Base-by-base conservation (phyloP, 2,888 invertebrate species). In the Antheraea yamamai region DNA sequence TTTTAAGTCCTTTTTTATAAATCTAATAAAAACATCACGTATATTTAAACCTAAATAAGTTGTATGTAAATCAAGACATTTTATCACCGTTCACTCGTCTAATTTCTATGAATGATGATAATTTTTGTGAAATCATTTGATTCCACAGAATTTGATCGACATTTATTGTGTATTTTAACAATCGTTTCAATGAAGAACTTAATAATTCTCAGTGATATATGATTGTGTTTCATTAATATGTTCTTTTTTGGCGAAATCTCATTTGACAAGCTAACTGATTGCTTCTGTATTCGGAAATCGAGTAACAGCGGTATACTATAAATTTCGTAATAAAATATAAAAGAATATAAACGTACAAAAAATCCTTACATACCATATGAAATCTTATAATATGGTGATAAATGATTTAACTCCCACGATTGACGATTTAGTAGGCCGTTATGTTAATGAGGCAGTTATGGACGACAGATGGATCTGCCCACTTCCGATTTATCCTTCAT, bases 221-320 rank as follows among this genome's bases (percentile, higher is more conserved):
- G 18, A 7, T 6, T 66, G 78, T 79, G 83, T 83, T 82, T 84
- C 85, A 83, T 77, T 79, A 79, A 79, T 82, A 39, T 82, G 75
- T 73, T 80, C 81, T 52, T 80, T 86, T 89, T 86, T 87, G 87
- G 88, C 73, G 74, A 85, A 81, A 84, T 75, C 80, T 85, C 84
- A 84, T 87, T 47, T 85, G 82, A 85, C 83, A 75, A 79, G 79
- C 84, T 79, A 80, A 79, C 79, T 72, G 80, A 47, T 79, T 80
- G 80, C 77, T 76, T 75, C 84, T 83, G 72, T 77, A 85, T 86
- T 81, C 79, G 82, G 80, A 76, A 81, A 81, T 76, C 79, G 80
- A 78, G 83, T 10, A 35, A 70, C 70, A 39, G 20, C 75, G 84
- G 85, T 82, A 78, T 78, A 76, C 74, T 77, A 86, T 85, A 85